A percentile compares a stretch with the other conserved stretches of the same genome.
These are phyloP conservation scores for Watersipora subatra DNA, from an alignment of 1,140 invertebrate genomes.

Conservation along the genomic window DNA sequence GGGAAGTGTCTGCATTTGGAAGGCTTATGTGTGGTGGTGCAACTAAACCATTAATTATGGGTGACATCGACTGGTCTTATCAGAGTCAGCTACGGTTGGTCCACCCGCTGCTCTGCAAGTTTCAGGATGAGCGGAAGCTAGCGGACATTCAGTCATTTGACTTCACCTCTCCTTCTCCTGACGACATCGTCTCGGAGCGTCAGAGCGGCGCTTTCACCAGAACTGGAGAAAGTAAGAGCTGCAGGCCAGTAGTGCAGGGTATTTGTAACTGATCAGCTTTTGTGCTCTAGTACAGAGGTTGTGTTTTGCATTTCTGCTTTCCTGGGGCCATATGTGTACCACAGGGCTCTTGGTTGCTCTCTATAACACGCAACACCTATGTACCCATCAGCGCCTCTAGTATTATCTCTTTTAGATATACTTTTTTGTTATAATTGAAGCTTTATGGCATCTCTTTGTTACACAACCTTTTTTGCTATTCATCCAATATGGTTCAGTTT, in stretches of 20 bases:
- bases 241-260: not conserved
- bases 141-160: constrained; percentile 34
- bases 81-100: not conserved
- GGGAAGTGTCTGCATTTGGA: not conserved
- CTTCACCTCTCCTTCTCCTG: constrained; percentile 50
- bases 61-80: not conserved
- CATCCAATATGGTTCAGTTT: too few relatives aligned
- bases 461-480: too few relatives aligned
- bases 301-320: not conserved
- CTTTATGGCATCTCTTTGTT: not conserved
- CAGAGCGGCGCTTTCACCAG: constrained; percentile 24
- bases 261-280: not conserved
- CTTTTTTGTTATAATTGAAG: not conserved
- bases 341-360: not conserved
- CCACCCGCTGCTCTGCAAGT: constrained; percentile 10
- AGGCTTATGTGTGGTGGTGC: not conserved
- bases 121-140: constrained; percentile 17
- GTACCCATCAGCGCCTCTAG: not conserved
- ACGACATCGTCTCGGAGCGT: constrained; percentile 41
- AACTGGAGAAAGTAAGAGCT: constrained; percentile 6
- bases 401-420: not conserved
- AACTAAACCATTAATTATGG: constrained; percentile 3
- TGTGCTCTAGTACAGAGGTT: not conserved
- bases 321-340: not conserved
- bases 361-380: not conserved